phyloP scores from a whole-genome alignment of 2,888 invertebrate genomes.

The Cataglyphis cursor region DNA sequence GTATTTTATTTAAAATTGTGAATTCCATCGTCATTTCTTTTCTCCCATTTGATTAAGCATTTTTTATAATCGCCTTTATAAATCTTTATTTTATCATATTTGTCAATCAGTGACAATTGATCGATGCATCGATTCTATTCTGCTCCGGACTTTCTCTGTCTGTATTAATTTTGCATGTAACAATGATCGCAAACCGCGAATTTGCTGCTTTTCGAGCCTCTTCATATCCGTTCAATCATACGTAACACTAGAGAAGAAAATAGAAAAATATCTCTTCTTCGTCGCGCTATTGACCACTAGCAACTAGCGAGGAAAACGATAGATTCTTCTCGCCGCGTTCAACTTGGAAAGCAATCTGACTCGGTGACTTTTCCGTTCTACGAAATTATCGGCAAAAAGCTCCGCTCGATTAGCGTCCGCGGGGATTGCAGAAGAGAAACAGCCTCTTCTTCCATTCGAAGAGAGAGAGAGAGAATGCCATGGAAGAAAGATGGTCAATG shows the following conservation, averaged over 20 bases:
- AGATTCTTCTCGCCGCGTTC: constrained; percentile 20
- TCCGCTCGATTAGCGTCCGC: constrained; percentile 60
- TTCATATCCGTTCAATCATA: constrained; percentile 60
- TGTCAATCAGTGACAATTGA: neutral
- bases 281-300: constrained; percentile 16
- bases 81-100: neutral
- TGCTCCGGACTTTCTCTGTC: constrained; percentile 37
- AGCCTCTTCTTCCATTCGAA: constrained; percentile 32
- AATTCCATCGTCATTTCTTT: neutral
- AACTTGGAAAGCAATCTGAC: constrained; percentile 69
- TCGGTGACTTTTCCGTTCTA: constrained; percentile 80
- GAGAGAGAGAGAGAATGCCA: constrained; percentile 63
- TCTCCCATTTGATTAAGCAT: neutral
- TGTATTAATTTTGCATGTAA: constrained; percentile 18
- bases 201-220: constrained; percentile 67
- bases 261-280: constrained; percentile 30
- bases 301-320: constrained; percentile 31
- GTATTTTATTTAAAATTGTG: neutral
- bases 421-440: constrained; percentile 40
- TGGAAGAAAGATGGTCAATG: constrained; percentile 66
- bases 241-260: constrained; percentile 38
- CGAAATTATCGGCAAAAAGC: constrained; percentile 83
- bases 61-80: neutral
- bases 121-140: neutral
- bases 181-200: constrained; percentile 56